A percentile compares a stretch with the other conserved stretches of the same genome.
These are phyloP conservation scores for Philhelius pedissequus DNA, from an alignment of 2,888 invertebrate genomes.

Conservation along the genomic window DNA sequence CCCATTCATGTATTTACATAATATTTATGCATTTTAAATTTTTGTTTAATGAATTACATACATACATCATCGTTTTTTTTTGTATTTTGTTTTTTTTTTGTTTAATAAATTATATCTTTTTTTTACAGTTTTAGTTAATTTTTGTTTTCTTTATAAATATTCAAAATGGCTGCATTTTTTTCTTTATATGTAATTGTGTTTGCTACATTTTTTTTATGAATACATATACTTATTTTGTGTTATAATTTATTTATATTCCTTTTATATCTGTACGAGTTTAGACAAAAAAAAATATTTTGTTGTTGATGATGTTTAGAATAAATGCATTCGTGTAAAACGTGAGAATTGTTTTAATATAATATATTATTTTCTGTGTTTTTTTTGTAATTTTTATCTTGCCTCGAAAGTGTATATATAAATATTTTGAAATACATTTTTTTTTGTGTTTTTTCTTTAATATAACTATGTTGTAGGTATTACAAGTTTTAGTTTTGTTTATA, in stretches of 20 bases:
- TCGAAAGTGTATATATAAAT: slow-evolving; percentile 68
- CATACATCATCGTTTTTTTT: slow-evolving; percentile 32
- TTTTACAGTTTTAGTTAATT: background rate
- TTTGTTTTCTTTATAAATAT: slow-evolving; percentile 48
- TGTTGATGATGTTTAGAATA: slow-evolving; percentile 41
- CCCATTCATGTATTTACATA: slow-evolving; percentile 33
- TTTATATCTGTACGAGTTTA: slow-evolving; percentile 47
- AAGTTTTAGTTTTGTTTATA: slow-evolving; percentile 50
- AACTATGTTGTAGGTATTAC: slow-evolving; percentile 62
- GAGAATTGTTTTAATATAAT: slow-evolving; percentile 42
- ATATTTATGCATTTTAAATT: slow-evolving; percentile 40
- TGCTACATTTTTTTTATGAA: slow-evolving; percentile 40
- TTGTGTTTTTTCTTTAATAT: slow-evolving; percentile 51
- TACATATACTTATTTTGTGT: slow-evolving; percentile 29
- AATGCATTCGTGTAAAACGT: slow-evolving; percentile 67
- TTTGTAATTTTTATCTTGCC: slow-evolving; percentile 52
- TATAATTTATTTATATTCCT: background rate
- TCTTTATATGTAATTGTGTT: slow-evolving; percentile 46
- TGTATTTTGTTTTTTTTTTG: background rate
- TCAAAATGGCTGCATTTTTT: slow-evolving; percentile 60
- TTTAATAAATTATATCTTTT: slow-evolving; percentile 55
- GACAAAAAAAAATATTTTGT: slow-evolving; percentile 56
- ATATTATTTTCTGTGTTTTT: slow-evolving; percentile 18
- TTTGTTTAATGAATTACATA: slow-evolving; percentile 40
- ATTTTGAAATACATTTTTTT: slow-evolving; percentile 61